Percentiles rank a stretch among this genome's conserved stretches.
Evolutionary conservation across 2,113 vertebrate genomes (phyloP).

Genomic region (Casuarius casuarius): DNA sequence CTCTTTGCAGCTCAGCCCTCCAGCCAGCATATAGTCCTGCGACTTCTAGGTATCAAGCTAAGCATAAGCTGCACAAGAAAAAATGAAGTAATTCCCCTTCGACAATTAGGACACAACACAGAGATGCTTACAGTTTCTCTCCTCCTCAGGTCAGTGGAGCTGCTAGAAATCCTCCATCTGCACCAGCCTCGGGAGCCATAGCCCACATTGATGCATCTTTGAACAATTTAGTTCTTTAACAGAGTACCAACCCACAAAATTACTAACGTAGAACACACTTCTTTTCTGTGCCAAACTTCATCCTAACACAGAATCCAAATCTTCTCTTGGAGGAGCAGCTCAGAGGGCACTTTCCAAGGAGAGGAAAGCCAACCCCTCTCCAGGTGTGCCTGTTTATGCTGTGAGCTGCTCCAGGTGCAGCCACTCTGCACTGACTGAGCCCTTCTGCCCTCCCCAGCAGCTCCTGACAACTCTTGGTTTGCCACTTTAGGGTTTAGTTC

Average conservation of each 20-base stretch:
- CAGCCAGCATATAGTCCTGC: not conserved
- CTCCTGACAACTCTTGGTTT: not conserved
- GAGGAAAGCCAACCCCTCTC: rapidly evolving
- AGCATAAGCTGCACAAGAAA: not conserved
- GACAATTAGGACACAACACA: not conserved
- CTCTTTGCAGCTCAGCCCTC: not conserved
- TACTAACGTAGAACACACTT: not conserved
- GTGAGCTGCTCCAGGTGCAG: not conserved
- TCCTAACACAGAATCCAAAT: not conserved
- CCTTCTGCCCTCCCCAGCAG: not conserved
- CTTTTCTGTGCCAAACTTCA: rapidly evolving
- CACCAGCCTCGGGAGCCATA: not conserved
- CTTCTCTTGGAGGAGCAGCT: not conserved
- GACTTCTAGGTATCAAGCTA: not conserved
- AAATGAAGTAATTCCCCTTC: not conserved
- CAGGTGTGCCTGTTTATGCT: not conserved
- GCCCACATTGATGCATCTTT: rapidly evolving
- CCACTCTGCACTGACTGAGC: not conserved
- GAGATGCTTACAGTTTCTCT: not conserved
- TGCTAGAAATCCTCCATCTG: not conserved
- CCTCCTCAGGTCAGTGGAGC: not conserved
- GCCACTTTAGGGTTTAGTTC: not conserved
- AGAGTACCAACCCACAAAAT: not conserved
- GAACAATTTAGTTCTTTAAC: not conserved
- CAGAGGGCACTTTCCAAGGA: rapidly evolving